phyloP scores from a whole-genome alignment of 2,113 vertebrate genomes.

The Plecotus auritus region DNA sequence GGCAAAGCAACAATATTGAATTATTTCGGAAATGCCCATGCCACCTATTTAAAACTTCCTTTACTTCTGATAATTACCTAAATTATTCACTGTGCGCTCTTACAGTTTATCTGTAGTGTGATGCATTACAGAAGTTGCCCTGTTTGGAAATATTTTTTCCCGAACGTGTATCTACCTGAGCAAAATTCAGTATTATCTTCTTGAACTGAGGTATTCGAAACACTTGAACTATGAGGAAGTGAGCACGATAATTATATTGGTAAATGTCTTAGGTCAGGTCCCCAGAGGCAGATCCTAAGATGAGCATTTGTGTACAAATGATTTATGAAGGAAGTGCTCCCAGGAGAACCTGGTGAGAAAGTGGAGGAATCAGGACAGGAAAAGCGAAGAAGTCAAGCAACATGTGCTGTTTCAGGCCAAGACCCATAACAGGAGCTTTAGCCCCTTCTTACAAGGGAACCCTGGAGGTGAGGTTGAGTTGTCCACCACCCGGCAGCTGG shows the following conservation, averaged over 20 bases:
- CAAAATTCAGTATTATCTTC: neutral
- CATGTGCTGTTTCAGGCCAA: neutral
- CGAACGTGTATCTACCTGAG: neutral
- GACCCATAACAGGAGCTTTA: rapidly evolving
- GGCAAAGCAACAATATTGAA: neutral
- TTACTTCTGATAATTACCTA: neutral
- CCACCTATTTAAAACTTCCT: neutral
- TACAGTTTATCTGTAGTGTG: neutral
- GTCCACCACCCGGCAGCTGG: neutral
- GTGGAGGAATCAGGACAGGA: neutral
- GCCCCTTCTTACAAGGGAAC: neutral
- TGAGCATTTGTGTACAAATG: neutral
- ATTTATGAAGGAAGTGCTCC: constrained; percentile 1
- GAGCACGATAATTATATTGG: neutral
- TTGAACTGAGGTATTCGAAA: neutral
- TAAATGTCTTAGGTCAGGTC: neutral
- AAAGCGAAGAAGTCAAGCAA: neutral
- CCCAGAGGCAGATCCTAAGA: neutral
- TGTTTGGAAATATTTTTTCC: neutral
- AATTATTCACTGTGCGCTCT: neutral
- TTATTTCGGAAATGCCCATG: neutral
- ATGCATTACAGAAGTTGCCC: neutral
- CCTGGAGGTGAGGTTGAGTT: too few relatives aligned
- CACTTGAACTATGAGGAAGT: neutral
- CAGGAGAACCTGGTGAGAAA: neutral